Conservation (phyloP, 2,797 vertebrate species). For the Triplophysa bombifrons region DNA sequence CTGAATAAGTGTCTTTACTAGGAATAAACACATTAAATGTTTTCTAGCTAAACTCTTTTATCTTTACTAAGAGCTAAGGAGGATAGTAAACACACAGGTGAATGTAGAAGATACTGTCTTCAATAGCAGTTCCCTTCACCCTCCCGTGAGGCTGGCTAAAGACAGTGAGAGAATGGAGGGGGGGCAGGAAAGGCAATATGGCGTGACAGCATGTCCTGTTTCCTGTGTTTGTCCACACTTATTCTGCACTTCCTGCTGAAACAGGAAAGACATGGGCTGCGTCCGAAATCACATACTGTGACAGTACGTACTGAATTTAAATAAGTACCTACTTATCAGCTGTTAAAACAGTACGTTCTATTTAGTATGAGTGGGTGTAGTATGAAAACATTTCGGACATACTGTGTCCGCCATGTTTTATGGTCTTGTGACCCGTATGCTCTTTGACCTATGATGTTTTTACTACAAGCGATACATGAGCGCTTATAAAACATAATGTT, state of each 20-base stretch:
- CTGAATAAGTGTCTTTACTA: too few species aligned
- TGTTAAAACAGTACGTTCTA: too few species aligned
- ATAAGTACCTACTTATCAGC: too few species aligned
- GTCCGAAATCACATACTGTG: too few species aligned
- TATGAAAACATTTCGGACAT: too few species aligned
- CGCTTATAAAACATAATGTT: too few species aligned
- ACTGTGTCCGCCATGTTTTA: too few species aligned
- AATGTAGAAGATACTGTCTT: conserved; percentile 10
- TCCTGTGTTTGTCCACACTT: conserved; percentile 82
- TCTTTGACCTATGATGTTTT: too few species aligned
- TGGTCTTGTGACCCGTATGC: too few species aligned
- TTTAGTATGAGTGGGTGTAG: too few species aligned
- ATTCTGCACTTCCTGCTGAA: conserved; percentile 76
- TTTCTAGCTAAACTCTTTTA: neutral
- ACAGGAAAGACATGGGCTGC: conserved; percentile 26
- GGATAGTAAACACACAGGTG: conserved; percentile 29
- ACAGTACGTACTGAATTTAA: too few species aligned
- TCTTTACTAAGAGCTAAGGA: neutral
- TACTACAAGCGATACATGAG: too few species aligned
- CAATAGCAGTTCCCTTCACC: conserved; percentile 6
- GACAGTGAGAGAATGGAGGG: conserved; percentile 68
- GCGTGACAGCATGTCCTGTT: conserved; percentile 74
- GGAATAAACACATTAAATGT: neutral
- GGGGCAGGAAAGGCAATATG: conserved; percentile 70
- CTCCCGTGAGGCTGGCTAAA: conserved; percentile 31